Evolutionary conservation across 2,888 invertebrate species (phyloP).

Genomic region (Dorcus parallelipipedus): DNA sequence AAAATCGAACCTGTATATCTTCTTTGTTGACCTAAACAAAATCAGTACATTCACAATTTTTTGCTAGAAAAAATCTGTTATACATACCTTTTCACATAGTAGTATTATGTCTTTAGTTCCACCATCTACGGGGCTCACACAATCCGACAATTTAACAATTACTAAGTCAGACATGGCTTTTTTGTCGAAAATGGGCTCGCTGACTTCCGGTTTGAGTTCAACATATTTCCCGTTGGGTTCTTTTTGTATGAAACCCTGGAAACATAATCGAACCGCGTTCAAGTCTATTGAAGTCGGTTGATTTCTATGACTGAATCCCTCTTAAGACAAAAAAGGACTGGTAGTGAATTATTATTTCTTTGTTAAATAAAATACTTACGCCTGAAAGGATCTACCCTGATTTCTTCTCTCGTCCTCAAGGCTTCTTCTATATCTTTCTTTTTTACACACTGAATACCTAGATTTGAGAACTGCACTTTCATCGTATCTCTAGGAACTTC

Average conservation of each 20-base stretch:
- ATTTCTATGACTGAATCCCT: conserved; percentile 80
- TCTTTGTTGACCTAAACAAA: conserved; percentile 68
- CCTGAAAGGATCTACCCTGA: conserved; percentile 89
- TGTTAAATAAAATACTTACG: conserved; percentile 60
- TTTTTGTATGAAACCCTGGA: conserved; percentile 87
- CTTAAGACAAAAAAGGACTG: conserved; percentile 52
- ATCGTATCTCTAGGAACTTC: conserved; percentile 72
- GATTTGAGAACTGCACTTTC: conserved; percentile 81
- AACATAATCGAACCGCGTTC: conserved; percentile 90
- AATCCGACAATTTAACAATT: conserved; percentile 85
- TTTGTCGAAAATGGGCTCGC: conserved; percentile 92
- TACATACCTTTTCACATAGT: conserved; percentile 85
- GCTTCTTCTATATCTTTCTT: conserved; percentile 88
- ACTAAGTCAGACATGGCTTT: conserved; percentile 92
- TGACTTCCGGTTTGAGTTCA: conserved; percentile 76
- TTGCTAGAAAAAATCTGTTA: too few species aligned
- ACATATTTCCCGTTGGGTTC: conserved; percentile 63
- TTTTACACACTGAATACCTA: conserved; percentile 97
- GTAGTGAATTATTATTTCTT: too few species aligned
- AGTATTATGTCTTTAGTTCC: conserved; percentile 82
- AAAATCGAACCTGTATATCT: conserved; percentile 88
- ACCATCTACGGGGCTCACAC: conserved; percentile 78
- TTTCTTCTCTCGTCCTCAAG: conserved; percentile 73
- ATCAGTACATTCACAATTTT: too few species aligned
- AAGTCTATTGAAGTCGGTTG: conserved; percentile 88